A percentile compares a stretch with the other conserved stretches of the same genome.
Evolutionary conservation across 2,113 vertebrate species (phyloP).

Genomic region (Spilogale gracilis): DNA sequence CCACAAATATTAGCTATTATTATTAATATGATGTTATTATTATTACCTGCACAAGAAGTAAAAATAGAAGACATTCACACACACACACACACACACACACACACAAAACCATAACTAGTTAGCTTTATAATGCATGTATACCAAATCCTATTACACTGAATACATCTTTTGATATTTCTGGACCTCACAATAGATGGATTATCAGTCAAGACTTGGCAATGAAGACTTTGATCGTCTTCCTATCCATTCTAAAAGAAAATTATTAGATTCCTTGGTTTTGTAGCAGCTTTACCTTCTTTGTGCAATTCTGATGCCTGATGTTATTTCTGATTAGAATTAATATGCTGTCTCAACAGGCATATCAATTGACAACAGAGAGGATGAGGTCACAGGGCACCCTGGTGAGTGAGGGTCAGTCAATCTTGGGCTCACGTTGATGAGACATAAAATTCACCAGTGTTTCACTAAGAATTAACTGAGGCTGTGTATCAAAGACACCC

Average conservation of each 20-base stretch:
- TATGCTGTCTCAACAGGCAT: neutral
- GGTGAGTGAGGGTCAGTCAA: neutral
- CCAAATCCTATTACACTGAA: constrained; percentile 2
- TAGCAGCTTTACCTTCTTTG: constrained; percentile 13
- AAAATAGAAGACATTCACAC: constrained; percentile 57
- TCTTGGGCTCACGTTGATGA: neutral
- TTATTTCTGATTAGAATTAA: constrained; percentile 55
- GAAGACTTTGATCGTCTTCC: neutral
- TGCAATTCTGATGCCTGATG: neutral
- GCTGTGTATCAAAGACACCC: neutral
- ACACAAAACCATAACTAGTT: neutral
- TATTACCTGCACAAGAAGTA: constrained; percentile 70
- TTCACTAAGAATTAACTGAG: neutral
- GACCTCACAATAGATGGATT: neutral
- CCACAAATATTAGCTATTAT: constrained; percentile 51
- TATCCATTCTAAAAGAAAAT: constrained; percentile 1
- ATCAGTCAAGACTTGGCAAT: neutral
- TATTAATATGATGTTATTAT: constrained; percentile 52
- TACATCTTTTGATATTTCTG: neutral
- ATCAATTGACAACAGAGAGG: neutral
- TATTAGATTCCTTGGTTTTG: neutral
- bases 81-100: too few relatives aligned
- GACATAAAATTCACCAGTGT: neutral
- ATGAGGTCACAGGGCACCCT: neutral
- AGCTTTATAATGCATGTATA: constrained; percentile 23